These are phyloP conservation scores for Ptilorrhoa leucosticta DNA, from an alignment of 2,113 vertebrate genomes.

Conservation along the genomic window DNA sequence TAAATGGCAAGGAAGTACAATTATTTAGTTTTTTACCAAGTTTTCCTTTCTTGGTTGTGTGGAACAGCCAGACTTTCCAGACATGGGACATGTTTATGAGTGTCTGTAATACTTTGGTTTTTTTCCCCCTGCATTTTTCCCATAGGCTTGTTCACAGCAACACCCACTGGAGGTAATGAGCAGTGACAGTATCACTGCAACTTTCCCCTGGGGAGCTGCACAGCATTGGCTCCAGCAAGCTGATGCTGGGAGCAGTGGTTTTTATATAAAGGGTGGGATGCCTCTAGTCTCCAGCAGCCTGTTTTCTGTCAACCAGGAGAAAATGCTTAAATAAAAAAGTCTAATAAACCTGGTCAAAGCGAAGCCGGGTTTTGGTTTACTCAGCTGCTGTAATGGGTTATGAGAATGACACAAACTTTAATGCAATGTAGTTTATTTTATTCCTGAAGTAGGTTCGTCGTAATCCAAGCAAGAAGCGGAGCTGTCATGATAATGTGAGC, in stretches of 20 bases:
- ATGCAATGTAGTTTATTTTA: neutral
- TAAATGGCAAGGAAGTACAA: neutral
- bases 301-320: neutral
- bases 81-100: neutral
- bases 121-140: neutral
- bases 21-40: neutral
- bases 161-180: constrained; percentile 53
- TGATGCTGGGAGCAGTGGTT: neutral
- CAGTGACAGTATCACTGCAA: constrained; percentile 17
- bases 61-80: neutral
- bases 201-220: neutral
- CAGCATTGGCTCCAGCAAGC: neutral
- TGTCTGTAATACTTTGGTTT: neutral
- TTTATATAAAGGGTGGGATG: neutral
- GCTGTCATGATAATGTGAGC: neutral
- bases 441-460: neutral
- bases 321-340: neutral
- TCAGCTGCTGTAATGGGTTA: neutral
- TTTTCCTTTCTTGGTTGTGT: neutral
- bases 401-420: neutral
- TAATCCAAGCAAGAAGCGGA: neutral
- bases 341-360: constrained; percentile 19
- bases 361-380: neutral
- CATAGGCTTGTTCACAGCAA: constrained; percentile 51
- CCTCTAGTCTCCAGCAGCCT: neutral